Evolutionary conservation across 1,140 invertebrate genomes (phyloP).

Genomic region (Pseudomyrmex gracilis): DNA sequence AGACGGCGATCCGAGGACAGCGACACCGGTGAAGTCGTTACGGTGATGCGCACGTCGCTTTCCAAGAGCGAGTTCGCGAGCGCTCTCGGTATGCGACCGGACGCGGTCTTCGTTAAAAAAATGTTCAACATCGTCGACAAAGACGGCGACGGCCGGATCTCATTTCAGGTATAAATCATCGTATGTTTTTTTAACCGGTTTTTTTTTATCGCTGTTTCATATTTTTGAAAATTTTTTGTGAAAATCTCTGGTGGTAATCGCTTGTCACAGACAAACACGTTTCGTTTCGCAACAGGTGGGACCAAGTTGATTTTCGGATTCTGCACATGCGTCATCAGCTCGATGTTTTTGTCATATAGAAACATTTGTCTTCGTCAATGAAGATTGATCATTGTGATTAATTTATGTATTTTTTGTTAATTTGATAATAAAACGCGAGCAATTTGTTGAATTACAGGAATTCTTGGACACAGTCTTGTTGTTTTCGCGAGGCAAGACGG

Average conservation of each 20-base stretch:
- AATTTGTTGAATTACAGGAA: constrained; percentile 87
- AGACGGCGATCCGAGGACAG: constrained; percentile 89
- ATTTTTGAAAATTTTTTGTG: too few relatives aligned
- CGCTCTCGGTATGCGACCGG: constrained; percentile 97
- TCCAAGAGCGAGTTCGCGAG: constrained; percentile 98
- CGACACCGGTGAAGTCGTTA: constrained; percentile 93
- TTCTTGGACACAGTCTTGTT: constrained; percentile 98
- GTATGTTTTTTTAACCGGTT: not conserved
- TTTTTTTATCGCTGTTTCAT: not conserved
- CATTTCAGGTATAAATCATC: constrained; percentile 90
- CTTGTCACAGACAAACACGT: too few relatives aligned
- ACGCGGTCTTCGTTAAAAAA: constrained; percentile 98
- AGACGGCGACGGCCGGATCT: constrained; percentile 97
- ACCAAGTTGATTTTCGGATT: too few relatives aligned
- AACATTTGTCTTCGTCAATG: too few relatives aligned
- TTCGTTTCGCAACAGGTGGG: too few relatives aligned
- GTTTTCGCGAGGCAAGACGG: constrained; percentile 95
- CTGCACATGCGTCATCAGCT: too few relatives aligned
- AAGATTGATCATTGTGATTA: too few relatives aligned
- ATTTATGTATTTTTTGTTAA: too few relatives aligned
- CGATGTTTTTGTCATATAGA: too few relatives aligned
- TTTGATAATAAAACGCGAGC: too few relatives aligned
- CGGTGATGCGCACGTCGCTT: constrained; percentile 96
- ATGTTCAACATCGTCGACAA: constrained; percentile 99
- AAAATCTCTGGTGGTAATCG: too few relatives aligned